A percentile compares a stretch with the other conserved stretches of the same genome.
Evolutionary conservation across 1,140 invertebrate genomes (phyloP).

Genomic region (Zaprionus gabonicus): DNA sequence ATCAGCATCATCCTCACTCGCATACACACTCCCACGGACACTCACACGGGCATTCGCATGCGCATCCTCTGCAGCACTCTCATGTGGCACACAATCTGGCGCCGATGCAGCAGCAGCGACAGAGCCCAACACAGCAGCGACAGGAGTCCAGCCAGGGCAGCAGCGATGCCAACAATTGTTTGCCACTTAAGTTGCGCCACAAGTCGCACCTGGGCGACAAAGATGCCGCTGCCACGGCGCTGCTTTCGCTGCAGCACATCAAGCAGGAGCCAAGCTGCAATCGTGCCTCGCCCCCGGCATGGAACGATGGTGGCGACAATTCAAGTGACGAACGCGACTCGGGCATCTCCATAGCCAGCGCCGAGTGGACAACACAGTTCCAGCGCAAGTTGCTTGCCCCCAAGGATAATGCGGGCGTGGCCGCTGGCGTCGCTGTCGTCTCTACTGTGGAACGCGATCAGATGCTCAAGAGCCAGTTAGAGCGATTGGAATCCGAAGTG

Average conservation of each 20-base stretch:
- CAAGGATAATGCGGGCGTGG: slow-evolving; percentile 42
- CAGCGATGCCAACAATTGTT: slow-evolving; percentile 86
- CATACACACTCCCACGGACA: slow-evolving; percentile 71
- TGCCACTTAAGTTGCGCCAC: slow-evolving; percentile 95
- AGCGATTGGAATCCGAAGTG: slow-evolving; percentile 95
- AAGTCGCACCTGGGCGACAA: slow-evolving; percentile 96
- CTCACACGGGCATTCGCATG: neutral
- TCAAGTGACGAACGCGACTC: slow-evolving; percentile 95
- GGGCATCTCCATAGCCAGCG: slow-evolving; percentile 91
- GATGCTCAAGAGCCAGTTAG: slow-evolving; percentile 92
- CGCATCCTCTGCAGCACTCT: slow-evolving; percentile 38
- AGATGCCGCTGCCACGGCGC: slow-evolving; percentile 91
- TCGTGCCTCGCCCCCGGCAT: slow-evolving; percentile 88
- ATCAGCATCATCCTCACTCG: slow-evolving; percentile 20
- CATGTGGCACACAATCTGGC: slow-evolving; percentile 15
- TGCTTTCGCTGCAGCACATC: slow-evolving; percentile 91
- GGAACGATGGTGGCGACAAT: slow-evolving; percentile 92
- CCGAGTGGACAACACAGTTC: slow-evolving; percentile 87
- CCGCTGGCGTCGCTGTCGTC: slow-evolving; percentile 52
- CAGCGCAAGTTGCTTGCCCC: slow-evolving; percentile 70
- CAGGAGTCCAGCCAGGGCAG: slow-evolving; percentile 25
- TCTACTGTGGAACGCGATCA: slow-evolving; percentile 85
- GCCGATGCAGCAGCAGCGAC: slow-evolving; percentile 31
- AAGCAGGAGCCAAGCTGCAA: slow-evolving; percentile 92
- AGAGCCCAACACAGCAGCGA: slow-evolving; percentile 31